Percentiles rank a stretch among this genome's conserved stretches.
These are phyloP conservation scores for Allochrocebus solatus DNA, from an alignment of 2,797 vertebrate species.

Conservation along the genomic window DNA sequence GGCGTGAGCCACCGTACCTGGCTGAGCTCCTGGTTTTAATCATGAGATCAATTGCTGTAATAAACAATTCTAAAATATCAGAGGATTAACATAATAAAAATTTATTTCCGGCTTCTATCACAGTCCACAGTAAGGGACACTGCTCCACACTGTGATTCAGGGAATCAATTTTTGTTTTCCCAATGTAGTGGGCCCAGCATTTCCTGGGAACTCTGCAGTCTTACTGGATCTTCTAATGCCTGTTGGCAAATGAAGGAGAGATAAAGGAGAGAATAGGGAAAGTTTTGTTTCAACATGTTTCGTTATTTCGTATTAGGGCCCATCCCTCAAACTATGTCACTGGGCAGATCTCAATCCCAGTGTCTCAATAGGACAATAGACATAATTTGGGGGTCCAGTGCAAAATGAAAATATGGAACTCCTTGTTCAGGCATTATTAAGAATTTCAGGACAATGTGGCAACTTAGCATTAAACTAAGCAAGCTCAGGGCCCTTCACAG, in stretches of 20 bases:
- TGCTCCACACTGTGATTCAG: background rate
- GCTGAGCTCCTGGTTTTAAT: background rate
- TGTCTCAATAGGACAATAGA: background rate
- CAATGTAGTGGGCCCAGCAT: background rate
- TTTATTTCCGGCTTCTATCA: background rate
- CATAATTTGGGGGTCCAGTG: background rate
- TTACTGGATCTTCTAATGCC: background rate
- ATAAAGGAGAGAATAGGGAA: background rate
- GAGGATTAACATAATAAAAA: background rate
- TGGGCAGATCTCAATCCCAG: background rate
- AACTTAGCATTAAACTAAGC: background rate
- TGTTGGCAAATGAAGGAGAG: background rate
- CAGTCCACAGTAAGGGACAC: background rate
- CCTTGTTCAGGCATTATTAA: background rate
- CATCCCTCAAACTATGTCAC: background rate
- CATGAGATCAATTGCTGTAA: background rate
- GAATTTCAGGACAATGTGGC: background rate
- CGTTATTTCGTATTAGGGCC: background rate
- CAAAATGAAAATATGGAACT: background rate
- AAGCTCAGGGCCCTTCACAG: accelerated
- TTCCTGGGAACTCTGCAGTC: background rate
- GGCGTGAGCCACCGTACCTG: too few relatives aligned
- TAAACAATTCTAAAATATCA: background rate
- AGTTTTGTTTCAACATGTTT: background rate
- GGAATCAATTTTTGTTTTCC: background rate